Conservation (phyloP, 2,113 vertebrate species). For the Eonycteris spelaea region DNA sequence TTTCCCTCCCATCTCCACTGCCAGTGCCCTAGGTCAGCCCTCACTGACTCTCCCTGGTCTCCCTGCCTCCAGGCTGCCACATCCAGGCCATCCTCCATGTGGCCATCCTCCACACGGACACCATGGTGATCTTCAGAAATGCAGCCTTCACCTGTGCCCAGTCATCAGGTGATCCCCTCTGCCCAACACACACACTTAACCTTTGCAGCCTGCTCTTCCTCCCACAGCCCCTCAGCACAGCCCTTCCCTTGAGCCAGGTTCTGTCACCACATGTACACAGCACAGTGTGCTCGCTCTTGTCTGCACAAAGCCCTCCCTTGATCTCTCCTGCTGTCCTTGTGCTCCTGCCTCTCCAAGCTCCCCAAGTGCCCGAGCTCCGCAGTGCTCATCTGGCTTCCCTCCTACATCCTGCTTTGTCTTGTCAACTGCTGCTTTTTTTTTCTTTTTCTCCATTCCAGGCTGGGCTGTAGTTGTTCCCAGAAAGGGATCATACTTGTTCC, state of each 20-base stretch:
- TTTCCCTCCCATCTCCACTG: background rate
- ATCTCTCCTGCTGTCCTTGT: background rate
- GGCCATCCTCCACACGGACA: background rate
- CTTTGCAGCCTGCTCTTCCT: background rate
- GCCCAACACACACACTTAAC: background rate
- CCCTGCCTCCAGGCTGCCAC: background rate
- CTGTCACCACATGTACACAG: background rate
- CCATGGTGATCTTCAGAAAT: background rate
- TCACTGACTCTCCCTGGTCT: background rate
- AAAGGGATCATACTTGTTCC: conserved; percentile 14
- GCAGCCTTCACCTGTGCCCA: background rate
- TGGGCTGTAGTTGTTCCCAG: background rate
- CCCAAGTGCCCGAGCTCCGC: background rate
- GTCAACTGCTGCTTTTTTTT: background rate
- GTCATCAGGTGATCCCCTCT: background rate
- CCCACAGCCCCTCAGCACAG: background rate
- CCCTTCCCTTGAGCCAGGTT: background rate
- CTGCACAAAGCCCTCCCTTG: background rate
- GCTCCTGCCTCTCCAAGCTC: background rate
- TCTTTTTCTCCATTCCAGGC: background rate
- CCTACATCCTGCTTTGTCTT: conserved; percentile 4
- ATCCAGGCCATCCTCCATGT: background rate
- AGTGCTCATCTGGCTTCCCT: background rate
- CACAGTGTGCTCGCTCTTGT: background rate
- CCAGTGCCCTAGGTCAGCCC: background rate